Conservation (phyloP, 2,113 vertebrate genomes). For the Hemiprocne comata region DNA sequence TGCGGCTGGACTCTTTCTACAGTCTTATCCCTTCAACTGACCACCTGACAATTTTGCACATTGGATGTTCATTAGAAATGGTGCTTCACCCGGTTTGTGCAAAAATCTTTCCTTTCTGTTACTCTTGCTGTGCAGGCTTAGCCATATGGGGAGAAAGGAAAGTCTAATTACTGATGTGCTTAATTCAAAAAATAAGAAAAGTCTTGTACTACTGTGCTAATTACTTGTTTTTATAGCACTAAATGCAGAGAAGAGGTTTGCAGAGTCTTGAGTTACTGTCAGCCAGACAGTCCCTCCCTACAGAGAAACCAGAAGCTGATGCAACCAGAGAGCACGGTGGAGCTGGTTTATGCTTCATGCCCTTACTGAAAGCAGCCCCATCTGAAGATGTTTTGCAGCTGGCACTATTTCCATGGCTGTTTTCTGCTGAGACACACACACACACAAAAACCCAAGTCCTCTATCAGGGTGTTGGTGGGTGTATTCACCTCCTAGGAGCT, state of each 20-base stretch:
- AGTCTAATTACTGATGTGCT: not conserved
- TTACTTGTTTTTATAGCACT: not conserved
- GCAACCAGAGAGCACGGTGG: fast-evolving
- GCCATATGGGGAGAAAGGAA: not conserved
- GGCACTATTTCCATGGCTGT: not conserved
- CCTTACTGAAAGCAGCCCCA: not conserved
- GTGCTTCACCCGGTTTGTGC: not conserved
- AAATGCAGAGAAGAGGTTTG: not conserved
- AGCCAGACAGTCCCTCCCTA: not conserved
- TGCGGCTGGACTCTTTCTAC: not conserved
- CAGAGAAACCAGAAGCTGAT: not conserved
- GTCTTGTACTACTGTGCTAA: not conserved
- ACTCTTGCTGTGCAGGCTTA: not conserved
- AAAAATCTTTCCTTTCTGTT: not conserved
- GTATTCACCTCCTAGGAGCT: not conserved
- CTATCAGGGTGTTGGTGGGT: not conserved
- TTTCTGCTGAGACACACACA: not conserved
- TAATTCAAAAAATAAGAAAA: not conserved
- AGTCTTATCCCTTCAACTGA: not conserved
- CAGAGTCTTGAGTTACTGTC: not conserved
- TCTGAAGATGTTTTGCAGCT: not conserved
- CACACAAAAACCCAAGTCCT: not conserved
- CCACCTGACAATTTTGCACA: fast-evolving
- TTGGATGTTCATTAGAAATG: not conserved
- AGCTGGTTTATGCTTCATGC: not conserved